Base-by-base conservation (phyloP, 2,888 invertebrate species). In the Agonopterix alstromeriana region DNA sequence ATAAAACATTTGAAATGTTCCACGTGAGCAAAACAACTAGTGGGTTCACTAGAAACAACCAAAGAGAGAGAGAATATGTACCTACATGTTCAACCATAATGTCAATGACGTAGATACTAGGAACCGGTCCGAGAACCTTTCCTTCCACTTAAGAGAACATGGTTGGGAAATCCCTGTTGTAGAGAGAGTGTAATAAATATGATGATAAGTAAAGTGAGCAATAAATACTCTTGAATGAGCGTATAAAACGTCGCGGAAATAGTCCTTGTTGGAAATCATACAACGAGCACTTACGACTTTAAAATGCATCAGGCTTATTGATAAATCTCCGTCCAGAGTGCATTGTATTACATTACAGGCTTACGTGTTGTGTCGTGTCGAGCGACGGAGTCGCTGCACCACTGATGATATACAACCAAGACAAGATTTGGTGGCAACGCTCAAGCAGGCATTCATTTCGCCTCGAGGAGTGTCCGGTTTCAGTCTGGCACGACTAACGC, bases 381-480 rank as follows among this genome's bases (percentile, higher is more conserved):
- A 10, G 11, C 3, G 43, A 10, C 27, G 45, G 41, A 44, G 42
- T 9, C 46, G 10, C n/a, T 9, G 17, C 17, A 10, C 12, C 40
- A 54, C 36, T 8, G 42, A 42, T 11, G 12, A 38, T 12, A 11
- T 45, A 53, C 61, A 57, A 67, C 61, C 75, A 70, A 69, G 57
- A 73, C 75, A 70, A 69, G 57, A 73, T 70, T 76, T 80, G 77
- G 78, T 82, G 81, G 84, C 82, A 82, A 77, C 76, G 75, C 65
- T 78, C 77, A 81, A 72, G 66, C 70, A 77, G 82, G 84, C 85
- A 85, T 84, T 77, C 77, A 77, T 81, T 82, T 82, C 74, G 82
- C 70, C 67, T 67, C 71, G 73, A 79, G 77, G 78, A 84, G 86
- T 85, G 82, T 88, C 86, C 85, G 84, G 84, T 87, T 87, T 84